Percentiles rank a stretch among this genome's conserved stretches.
These are phyloP conservation scores for Philonicus albiceps DNA, from an alignment of 2,888 invertebrate genomes.

Conservation along the genomic window DNA sequence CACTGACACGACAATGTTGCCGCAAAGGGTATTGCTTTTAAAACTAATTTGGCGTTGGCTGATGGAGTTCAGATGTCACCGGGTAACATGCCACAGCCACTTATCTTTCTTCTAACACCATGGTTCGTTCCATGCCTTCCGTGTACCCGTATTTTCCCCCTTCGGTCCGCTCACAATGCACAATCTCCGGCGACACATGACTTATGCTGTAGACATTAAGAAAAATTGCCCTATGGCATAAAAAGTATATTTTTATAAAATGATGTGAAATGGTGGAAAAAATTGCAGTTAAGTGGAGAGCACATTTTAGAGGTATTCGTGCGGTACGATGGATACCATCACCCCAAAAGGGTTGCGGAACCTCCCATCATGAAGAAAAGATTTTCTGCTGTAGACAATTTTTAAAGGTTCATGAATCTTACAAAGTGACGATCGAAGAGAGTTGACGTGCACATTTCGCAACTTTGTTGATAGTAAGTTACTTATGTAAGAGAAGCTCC, in stretches of 20 bases:
- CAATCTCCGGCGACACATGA: constrained; percentile 6
- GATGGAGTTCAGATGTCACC: constrained; percentile 19
- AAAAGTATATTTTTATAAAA: constrained; percentile 9
- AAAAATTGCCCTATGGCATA: constrained; percentile 10
- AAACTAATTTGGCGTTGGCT: constrained; percentile 23
- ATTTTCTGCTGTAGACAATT: not conserved
- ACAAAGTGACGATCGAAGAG: not conserved
- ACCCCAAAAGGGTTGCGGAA: not conserved
- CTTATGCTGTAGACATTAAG: constrained; percentile 22
- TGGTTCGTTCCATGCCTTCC: not conserved
- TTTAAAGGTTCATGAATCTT: not conserved
- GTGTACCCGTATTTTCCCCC: not conserved
- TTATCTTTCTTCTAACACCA: not conserved
- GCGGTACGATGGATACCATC: not conserved
- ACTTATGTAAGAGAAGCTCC: not conserved
- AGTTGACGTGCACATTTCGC: not conserved
- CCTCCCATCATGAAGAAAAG: not conserved
- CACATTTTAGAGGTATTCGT: not conserved
- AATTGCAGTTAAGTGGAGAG: constrained; percentile 3
- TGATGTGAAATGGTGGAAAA: constrained; percentile 4
- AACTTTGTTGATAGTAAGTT: not conserved
- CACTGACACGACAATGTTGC: not conserved
- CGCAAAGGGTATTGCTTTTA: constrained; percentile 7
- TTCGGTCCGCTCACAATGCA: not conserved
- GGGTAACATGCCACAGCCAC: constrained; percentile 9